Evolutionary conservation across 2,888 invertebrate genomes (phyloP).

Genomic region (Drosophila buzzatii): DNA sequence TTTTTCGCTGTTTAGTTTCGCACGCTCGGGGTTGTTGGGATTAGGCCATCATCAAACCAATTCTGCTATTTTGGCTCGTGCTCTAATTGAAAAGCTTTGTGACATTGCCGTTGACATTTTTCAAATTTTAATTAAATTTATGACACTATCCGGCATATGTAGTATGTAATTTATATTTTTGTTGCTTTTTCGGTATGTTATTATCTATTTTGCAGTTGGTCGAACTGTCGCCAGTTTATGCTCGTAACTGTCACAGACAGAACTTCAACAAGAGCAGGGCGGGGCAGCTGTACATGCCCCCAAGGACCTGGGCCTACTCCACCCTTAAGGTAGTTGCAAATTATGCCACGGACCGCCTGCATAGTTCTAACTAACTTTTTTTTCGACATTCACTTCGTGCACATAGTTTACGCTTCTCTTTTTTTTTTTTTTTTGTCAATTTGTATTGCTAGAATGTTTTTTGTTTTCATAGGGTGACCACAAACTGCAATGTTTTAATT

Average conservation of each 20-base stretch:
- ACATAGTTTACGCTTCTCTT: neutral
- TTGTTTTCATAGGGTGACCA: conserved; percentile 57
- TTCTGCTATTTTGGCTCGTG: conserved; percentile 20
- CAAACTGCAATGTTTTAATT: conserved; percentile 81
- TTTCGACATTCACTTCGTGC: conserved; percentile 23
- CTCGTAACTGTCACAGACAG: conserved; percentile 48
- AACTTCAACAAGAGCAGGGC: neutral
- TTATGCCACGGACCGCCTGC: conserved; percentile 48
- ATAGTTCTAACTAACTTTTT: conserved; percentile 32
- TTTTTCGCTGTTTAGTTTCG: conserved; percentile 32
- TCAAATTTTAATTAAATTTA: conserved; percentile 72
- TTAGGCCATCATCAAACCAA: conserved; percentile 33
- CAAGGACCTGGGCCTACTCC: conserved; percentile 19
- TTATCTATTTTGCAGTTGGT: conserved; percentile 49
- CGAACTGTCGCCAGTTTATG: conserved; percentile 45
- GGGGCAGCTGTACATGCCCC: conserved; percentile 19
- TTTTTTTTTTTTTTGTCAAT: conserved; percentile 25
- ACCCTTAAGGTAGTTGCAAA: conserved; percentile 45
- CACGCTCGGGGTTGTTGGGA: conserved; percentile 27
- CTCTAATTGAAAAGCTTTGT: conserved; percentile 72
- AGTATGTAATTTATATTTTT: conserved; percentile 6
- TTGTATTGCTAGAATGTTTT: conserved; percentile 56
- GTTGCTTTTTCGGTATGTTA: conserved; percentile 1
- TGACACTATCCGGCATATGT: conserved; percentile 34
- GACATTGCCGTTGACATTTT: conserved; percentile 70